phyloP scores from a whole-genome alignment of 2,797 vertebrate species.

The Meriones psammophilus region DNA sequence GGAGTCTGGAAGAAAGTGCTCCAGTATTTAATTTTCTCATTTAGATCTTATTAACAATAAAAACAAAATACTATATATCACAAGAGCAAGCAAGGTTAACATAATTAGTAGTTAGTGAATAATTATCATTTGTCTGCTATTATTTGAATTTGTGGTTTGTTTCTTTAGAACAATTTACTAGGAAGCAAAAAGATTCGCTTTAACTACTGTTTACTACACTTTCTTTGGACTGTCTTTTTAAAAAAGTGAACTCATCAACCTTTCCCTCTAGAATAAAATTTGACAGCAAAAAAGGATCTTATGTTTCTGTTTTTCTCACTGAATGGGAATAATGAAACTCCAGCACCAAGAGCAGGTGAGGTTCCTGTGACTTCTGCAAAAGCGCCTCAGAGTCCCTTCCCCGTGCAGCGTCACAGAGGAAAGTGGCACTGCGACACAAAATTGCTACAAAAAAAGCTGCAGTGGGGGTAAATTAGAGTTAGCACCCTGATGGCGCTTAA shows the following conservation, averaged over 20 bases:
- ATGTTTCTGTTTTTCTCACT: background rate
- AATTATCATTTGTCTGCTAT: slow-evolving; percentile 56
- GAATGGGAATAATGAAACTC: background rate
- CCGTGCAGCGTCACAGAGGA: background rate
- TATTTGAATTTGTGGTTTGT: slow-evolving; percentile 52
- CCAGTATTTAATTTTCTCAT: slow-evolving; percentile 82
- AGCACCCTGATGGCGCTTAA: background rate
- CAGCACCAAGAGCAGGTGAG: background rate
- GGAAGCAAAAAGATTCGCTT: background rate
- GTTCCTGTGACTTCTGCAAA: background rate
- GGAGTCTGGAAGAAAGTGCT: slow-evolving; percentile 75
- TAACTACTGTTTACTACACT: background rate
- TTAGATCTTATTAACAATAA: slow-evolving; percentile 77
- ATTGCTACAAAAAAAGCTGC: background rate
- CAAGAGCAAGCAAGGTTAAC: slow-evolving; percentile 32
- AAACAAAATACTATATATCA: slow-evolving; percentile 43
- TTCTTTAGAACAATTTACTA: slow-evolving; percentile 40
- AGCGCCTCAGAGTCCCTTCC: background rate
- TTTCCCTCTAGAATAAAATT: background rate
- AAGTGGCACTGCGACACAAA: background rate
- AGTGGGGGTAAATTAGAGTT: background rate
- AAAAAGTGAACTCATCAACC: background rate
- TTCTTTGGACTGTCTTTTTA: background rate
- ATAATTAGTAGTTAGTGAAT: slow-evolving; percentile 66
- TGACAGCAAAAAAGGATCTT: background rate